Evolutionary conservation across 1,140 invertebrate species (phyloP).

Genomic region (Caenorhabditis elegans): DNA sequence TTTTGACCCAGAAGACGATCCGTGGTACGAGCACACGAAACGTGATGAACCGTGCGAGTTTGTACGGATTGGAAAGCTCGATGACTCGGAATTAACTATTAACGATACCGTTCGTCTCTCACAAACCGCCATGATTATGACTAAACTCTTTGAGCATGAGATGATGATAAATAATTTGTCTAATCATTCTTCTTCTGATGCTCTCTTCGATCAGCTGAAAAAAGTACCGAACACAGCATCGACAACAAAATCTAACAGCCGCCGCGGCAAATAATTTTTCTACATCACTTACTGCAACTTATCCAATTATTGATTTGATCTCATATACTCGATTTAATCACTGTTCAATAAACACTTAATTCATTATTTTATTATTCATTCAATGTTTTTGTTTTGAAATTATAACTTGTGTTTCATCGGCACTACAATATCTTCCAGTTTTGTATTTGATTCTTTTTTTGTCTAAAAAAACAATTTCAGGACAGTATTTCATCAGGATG

Average conservation of each 20-base stretch:
- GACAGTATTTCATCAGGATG: not conserved
- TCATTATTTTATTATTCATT: not conserved
- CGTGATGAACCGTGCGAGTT: not conserved
- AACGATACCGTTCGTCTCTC: not conserved
- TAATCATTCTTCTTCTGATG: not conserved
- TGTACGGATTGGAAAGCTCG: constrained; percentile 1
- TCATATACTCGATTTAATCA: not conserved
- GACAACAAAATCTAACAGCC: not conserved
- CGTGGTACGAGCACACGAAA: not conserved
- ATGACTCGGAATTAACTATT: not conserved
- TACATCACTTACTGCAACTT: too few species aligned
- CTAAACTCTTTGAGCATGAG: not conserved
- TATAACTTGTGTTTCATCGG: too few species aligned
- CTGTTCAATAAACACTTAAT: not conserved
- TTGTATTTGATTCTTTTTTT: too few species aligned
- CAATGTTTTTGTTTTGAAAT: not conserved
- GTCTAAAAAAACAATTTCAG: not conserved
- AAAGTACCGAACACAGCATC: not conserved
- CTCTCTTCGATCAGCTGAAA: not conserved
- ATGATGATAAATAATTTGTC: not conserved
- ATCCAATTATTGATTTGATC: not conserved
- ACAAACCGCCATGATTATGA: too few species aligned
- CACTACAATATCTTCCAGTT: too few species aligned
- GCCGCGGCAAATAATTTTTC: not conserved
- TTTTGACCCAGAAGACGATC: not conserved